Conservation (phyloP, 2,113 vertebrate species). For the Corydoras maculifer region DNA sequence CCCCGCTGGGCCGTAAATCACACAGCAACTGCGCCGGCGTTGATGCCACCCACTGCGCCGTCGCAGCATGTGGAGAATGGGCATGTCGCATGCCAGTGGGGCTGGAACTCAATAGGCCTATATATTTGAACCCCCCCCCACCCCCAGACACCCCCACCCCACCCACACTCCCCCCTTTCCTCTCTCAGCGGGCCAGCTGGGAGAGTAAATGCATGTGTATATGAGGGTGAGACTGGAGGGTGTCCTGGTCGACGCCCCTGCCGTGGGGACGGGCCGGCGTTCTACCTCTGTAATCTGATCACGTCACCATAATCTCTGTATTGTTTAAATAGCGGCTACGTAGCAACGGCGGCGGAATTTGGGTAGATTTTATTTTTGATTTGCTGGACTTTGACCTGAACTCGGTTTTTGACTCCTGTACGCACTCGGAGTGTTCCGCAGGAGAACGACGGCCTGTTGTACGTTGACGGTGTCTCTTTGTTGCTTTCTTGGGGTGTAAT, state of each 20-base stretch:
- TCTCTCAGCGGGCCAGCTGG: conserved; percentile 30
- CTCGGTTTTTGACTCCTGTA: too few species aligned
- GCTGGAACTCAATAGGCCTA: conserved; percentile 60
- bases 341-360: too few species aligned
- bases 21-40: conserved; percentile 61
- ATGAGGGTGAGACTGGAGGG: conserved; percentile 12
- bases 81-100: conserved; percentile 62
- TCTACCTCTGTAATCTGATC: conserved; percentile 29
- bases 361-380: too few species aligned
- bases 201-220: conserved; percentile 20
- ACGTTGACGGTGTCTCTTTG: too few species aligned
- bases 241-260: conserved; percentile 27
- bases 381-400: too few species aligned
- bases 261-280: conserved; percentile 11
- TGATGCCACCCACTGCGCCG: conserved; percentile 65
- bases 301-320: too few species aligned
- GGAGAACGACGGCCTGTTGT: background rate
- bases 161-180: background rate
- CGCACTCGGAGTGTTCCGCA: too few species aligned
- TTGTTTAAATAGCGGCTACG: too few species aligned
- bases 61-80: conserved; percentile 50
- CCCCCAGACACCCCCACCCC: too few species aligned
- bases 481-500: too few species aligned
- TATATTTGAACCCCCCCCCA: conserved; percentile 5
- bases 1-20: conserved; percentile 55